Evolutionary conservation across 2,888 invertebrate genomes (phyloP).

Genomic region (Rhamnusium bicolor): DNA sequence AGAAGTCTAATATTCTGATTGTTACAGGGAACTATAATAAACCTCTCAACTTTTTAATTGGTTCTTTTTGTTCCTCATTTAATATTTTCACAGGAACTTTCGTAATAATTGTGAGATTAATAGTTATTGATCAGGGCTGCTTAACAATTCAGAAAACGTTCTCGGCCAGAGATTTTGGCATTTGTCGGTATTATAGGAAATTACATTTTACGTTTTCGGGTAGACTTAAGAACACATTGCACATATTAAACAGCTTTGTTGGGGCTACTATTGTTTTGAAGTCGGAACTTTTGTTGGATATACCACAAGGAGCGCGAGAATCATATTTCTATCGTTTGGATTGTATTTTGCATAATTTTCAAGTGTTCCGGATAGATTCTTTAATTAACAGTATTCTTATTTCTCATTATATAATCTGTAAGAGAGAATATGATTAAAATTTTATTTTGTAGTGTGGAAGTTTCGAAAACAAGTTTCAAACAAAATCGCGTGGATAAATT

Average conservation of each 20-base stretch:
- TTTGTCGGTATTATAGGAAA: background rate
- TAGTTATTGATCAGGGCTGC: background rate
- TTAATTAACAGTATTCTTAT: too few species aligned
- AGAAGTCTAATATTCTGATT: background rate
- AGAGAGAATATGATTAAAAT: too few species aligned
- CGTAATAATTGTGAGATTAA: background rate
- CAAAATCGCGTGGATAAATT: too few species aligned
- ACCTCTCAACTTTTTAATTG: background rate
- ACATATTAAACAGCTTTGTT: background rate
- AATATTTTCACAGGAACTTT: background rate
- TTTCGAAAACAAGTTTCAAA: too few species aligned
- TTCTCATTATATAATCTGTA: too few species aligned
- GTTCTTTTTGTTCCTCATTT: background rate
- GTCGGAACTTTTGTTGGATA: background rate
- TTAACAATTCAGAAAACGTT: background rate
- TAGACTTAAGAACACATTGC: background rate
- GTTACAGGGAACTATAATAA: background rate
- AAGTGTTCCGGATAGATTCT: too few species aligned
- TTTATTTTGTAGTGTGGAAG: too few species aligned
- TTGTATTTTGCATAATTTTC: too few species aligned
- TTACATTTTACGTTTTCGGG: background rate
- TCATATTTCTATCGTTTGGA: too few species aligned
- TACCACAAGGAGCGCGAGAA: too few species aligned
- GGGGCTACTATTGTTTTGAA: background rate
- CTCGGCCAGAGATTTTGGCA: background rate